Evolutionary conservation across 2,113 vertebrate species (phyloP).

Genomic region (Hypocryptadius cinnamomeus): DNA sequence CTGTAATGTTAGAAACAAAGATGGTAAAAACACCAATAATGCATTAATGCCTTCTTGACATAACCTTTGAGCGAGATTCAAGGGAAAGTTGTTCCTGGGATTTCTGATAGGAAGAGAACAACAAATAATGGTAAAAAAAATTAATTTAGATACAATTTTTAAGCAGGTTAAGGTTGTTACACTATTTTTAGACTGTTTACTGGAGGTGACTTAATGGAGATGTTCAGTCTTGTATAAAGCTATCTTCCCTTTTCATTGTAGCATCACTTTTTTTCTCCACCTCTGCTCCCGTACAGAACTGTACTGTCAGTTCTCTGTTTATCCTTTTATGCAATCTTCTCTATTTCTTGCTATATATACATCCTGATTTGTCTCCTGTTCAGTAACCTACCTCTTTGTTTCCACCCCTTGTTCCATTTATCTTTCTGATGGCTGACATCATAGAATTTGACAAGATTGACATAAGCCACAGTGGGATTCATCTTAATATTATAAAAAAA

Average conservation of each 20-base stretch:
- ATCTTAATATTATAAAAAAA: constrained; percentile 15
- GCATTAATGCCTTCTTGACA: neutral
- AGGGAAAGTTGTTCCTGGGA: neutral
- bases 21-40: neutral
- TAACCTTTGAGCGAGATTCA: neutral
- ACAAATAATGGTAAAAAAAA: neutral
- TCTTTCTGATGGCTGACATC: constrained; percentile 54
- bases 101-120: neutral
- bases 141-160: neutral
- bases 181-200: neutral
- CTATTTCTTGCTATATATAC: neutral
- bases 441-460: constrained; percentile 54
- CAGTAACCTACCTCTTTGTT: constrained; percentile 40
- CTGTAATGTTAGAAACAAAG: neutral
- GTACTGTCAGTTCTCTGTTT: neutral
- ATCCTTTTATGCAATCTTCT: neutral
- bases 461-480: constrained; percentile 37
- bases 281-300: neutral
- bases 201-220: neutral
- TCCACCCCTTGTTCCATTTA: constrained; percentile 45
- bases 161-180: neutral
- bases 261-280: neutral
- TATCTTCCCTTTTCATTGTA: neutral
- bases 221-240: neutral
- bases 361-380: neutral